These are phyloP conservation scores for Scortum barcoo DNA, from an alignment of 2,113 vertebrate species.

Conservation along the genomic window DNA sequence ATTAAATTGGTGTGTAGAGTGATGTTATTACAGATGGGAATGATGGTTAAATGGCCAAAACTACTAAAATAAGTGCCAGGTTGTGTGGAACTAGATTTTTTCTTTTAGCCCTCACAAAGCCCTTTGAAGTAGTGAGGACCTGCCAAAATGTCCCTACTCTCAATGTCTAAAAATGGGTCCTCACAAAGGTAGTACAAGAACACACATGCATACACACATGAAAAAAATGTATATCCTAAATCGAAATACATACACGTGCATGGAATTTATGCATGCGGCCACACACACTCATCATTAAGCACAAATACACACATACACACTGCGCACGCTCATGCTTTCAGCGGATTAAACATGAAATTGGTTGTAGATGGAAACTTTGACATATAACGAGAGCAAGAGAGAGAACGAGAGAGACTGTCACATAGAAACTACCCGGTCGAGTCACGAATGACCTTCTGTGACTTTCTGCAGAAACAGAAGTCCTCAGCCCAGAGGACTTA, in stretches of 20 bases:
- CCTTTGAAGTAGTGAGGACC: constrained; percentile 36
- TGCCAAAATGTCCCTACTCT: constrained; percentile 1
- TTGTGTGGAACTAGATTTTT: neutral
- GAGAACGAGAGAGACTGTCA: constrained; percentile 29
- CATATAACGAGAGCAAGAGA: constrained; percentile 31
- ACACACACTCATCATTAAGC: constrained; percentile 38
- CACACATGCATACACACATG: neutral
- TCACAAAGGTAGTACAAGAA: neutral
- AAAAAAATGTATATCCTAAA: constrained; percentile 9
- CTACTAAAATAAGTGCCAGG: constrained; percentile 22
- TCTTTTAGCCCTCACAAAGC: constrained; percentile 35
- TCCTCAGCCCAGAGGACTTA: constrained; percentile 42
- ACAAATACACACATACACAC: neutral
- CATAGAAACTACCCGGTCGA: constrained; percentile 64
- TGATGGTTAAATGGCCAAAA: constrained; percentile 25
- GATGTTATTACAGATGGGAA: constrained; percentile 10
- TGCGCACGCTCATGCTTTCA: constrained; percentile 25
- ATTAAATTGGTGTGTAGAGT: constrained; percentile 22
- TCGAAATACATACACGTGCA: constrained; percentile 1
- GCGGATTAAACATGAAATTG: constrained; percentile 53
- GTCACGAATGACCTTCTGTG: constrained; percentile 74
- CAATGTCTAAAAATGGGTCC: neutral
- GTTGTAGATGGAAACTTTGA: constrained; percentile 70
- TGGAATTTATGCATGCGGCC: neutral
- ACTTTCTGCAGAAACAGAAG: constrained; percentile 62